Evolutionary conservation across 2,797 vertebrate species (phyloP), one percentile per base, ranked within the genome.

Genomic region (Odontamblyopus lacepedii): DNA sequence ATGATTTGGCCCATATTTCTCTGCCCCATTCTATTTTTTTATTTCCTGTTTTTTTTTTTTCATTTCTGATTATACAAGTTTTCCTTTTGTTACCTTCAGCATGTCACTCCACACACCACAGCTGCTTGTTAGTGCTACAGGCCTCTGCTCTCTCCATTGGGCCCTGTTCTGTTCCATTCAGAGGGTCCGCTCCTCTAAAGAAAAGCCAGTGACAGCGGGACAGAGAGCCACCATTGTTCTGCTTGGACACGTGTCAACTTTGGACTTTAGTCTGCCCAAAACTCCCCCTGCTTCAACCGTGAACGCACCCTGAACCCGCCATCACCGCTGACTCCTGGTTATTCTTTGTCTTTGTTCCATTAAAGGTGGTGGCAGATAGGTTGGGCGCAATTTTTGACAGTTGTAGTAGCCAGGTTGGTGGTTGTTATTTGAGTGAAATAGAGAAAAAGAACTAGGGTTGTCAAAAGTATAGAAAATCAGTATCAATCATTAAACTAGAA

Each of bases 241-340:
- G 41, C 77, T 82, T 12, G 1, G 0, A 75, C 78, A 71, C 27
- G 4, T 75, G 81, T 80, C 50, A 11, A 12, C 73, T 71, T 64
- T 77, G 60, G 4, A 65, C 82, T 83, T 80, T 87, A 83, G 76
- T 88, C 77, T 83, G 74, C 51, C 41, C 55, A 85, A 91, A 88
- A 87, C 82, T 84, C 79, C 85, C 64, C 68, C 15, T 29, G 19
- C 70, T 63, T 62, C 55, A 71, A 41, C 64, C 30, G 61, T 30
- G 63, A 56, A 23, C 68, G 15, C 65, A 59, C 78, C 32, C 3
- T 53, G 72, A 71, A 70, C 74, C 72, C 19, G 18, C 70, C 56
- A 44, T 41, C 71, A 48, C 53, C 41, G 7, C 38, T 61, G 57
- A 59, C 56, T 59, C 65, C 63, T 65, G 53, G 65, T 19, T 61